Evolutionary conservation across 2,888 invertebrate genomes (phyloP), one percentile per base, ranked within the genome.

Genomic region (Eledona agricola): DNA sequence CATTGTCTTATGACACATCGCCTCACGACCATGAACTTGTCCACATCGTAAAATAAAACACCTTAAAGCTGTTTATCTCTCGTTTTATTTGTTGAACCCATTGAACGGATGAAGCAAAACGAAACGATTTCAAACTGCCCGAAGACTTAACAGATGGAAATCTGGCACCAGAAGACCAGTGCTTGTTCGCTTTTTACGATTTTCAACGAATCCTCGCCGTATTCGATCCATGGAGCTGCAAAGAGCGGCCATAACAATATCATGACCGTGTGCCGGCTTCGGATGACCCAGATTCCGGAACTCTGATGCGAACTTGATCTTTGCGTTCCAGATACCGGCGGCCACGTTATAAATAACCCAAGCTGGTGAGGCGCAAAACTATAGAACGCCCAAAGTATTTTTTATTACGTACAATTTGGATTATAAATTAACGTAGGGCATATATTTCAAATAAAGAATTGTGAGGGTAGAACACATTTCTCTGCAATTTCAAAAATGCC

Each of bases 251-350:
- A 38, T 49, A 38, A 49, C 31, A 38, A 49, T 40, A 31, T 43
- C 43, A 13, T 13, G 25, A 11, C 6, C 23, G 43, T n/a, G n/a
- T 38, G 40, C 34, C 52, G 49, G 17, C n/a, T n/a, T n/a, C 52
- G 22, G 40, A 51, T 57, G 57, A 57, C 57, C 57, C 51, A 57
- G 53, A 53, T 57, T 57, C 57, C 50, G 42, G 49, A 37, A 38
- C 32, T 45, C 25, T 17, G 35, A 46, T 34, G 34, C 58, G 58
- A 55, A 53, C 58, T 56, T 58, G 55, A 52, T 55, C 49, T 55
- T 55, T 43, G 50, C 53, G 58, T 47, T 51, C 58, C 51, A 55
- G 53, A 55, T 55, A 51, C 42, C 42, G 31, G n/a, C n/a, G n/a
- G 22, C 7, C 49, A 16, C 4, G 31, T 31, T 49, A 49, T 46